Evolutionary conservation across 2,113 vertebrate genomes (phyloP).

Genomic region (Cardinalis cardinalis): DNA sequence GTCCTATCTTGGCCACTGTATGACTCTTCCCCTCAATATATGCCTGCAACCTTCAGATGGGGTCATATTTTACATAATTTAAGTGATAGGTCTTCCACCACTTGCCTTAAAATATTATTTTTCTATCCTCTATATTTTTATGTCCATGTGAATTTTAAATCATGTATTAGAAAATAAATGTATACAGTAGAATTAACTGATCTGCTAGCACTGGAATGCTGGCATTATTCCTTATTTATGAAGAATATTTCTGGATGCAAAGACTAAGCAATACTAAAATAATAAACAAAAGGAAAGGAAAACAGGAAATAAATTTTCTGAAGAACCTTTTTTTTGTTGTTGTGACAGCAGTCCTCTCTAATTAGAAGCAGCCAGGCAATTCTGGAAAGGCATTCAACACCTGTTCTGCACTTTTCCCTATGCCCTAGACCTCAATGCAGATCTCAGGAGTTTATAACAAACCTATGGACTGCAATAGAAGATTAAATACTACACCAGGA

Average conservation of each 20-base stretch:
- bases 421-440: not conserved
- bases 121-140: not conserved
- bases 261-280: not conserved
- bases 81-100: not conserved
- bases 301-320: not conserved
- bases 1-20: not conserved
- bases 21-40: not conserved
- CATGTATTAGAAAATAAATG: not conserved
- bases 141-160: not conserved
- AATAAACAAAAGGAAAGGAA: not conserved
- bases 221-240: not conserved
- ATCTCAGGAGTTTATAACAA: not conserved
- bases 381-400: not conserved
- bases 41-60: not conserved
- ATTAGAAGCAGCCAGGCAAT: not conserved
- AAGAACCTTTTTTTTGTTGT: not conserved
- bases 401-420: not conserved
- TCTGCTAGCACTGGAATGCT: not conserved
- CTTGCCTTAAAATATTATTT: not conserved
- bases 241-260: not conserved
- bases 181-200: not conserved
- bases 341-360: not conserved
- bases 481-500: not conserved
- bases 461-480: not conserved
- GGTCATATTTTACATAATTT: not conserved